Evolutionary conservation across 1,140 invertebrate species (phyloP), one percentile per base, ranked within the genome.

Genomic region (Caligus rogercresseyi): DNA sequence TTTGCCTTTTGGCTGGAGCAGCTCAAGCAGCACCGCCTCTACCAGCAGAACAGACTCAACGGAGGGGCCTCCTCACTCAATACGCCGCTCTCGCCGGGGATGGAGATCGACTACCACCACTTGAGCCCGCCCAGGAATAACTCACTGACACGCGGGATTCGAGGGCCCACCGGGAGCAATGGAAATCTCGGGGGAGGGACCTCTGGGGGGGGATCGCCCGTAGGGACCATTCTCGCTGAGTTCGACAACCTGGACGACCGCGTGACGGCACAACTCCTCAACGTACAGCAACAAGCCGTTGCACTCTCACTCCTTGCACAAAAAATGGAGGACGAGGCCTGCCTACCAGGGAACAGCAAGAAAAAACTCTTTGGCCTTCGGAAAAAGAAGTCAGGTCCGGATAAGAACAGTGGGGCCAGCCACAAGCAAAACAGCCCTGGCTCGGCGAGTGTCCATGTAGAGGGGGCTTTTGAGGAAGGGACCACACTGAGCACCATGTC

Each of bases 1-100:
- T 88, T 87, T 72, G 74, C 78, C 19, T 78, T 82, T 54, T 87
- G 85, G 85, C 75, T 86, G 11, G 77, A 79, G 63, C 78, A 83
- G 67, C 72, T 89, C 15, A 82, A 81, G 64, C 78, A 82, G 51
- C 86, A 89, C 71, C 75, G 86, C 16, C 74, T 87, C 18, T 87
- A 85, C 70, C 73, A 84, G 14, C 86, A 89, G 70, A 84, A 87
- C 71, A 77, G 85, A 66, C 73, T 77, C 26, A 43, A 43, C 31
- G 7, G 66, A 52, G 54, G 19, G 20, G 64, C 54, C 51, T 63
- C 59, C n/a, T 52, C 61, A 16, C n/a, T 31, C 3, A 24, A 24
- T n/a, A 21, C 54, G 54, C 54, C 54, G 2, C 24, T 56, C 3
- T 21, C 19, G 19, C 54, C 54, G 20, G 20, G 24, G 15, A 20